Conservation (phyloP, 2,797 vertebrate genomes). For the Dendrocincla tyrannina region DNA sequence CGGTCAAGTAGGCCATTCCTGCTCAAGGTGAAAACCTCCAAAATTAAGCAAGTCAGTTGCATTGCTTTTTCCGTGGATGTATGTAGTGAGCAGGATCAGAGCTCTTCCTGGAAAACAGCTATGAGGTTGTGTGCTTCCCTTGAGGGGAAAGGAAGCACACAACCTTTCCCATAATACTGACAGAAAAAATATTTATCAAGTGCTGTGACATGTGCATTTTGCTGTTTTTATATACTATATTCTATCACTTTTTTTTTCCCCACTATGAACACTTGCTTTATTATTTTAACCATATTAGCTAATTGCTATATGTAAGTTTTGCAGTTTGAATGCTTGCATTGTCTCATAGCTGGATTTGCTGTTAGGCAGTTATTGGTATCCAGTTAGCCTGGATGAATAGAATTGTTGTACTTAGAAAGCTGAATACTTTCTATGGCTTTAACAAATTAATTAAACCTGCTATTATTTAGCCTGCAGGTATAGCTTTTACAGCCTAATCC, state of each 20-base stretch:
- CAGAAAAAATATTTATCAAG: not conserved
- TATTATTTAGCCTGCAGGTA: slow-evolving; percentile 38
- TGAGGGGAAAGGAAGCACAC: not conserved
- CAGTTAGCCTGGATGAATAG: slow-evolving; percentile 5
- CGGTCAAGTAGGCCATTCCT: not conserved
- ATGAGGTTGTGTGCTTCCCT: not conserved
- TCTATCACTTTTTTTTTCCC: not conserved
- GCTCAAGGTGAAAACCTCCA: not conserved
- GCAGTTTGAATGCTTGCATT: slow-evolving; percentile 28
- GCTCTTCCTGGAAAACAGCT: not conserved
- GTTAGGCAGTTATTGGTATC: not conserved
- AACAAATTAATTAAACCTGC: slow-evolving; percentile 48
- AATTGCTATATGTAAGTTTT: not conserved
- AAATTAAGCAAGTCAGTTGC: not conserved
- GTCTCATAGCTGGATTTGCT: not conserved
- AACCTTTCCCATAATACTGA: not conserved
- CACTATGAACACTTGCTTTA: not conserved
- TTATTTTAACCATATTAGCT: not conserved
- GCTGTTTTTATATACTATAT: not conserved
- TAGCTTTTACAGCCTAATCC: not conserved
- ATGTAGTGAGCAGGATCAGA: not conserved
- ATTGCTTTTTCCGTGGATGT: not conserved
- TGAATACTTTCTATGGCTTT: not conserved
- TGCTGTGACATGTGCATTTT: not conserved
- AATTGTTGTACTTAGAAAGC: slow-evolving; percentile 21